phyloP scores from a whole-genome alignment of 2,888 invertebrate species.

The Hydrotaea diabolus region DNA sequence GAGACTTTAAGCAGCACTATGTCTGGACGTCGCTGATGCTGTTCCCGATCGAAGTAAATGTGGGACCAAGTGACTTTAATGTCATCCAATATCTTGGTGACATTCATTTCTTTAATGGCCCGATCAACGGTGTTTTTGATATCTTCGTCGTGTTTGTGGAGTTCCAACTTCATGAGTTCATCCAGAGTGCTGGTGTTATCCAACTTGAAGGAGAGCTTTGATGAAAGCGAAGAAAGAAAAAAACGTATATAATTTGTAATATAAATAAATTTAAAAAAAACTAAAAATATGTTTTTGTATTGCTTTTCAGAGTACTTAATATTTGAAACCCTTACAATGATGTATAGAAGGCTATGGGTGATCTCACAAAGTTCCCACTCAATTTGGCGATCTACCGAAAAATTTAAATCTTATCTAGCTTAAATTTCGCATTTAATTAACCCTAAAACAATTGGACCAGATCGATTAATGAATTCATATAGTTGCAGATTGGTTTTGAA shows the following conservation, averaged over 20 bases:
- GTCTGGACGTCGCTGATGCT: slow-evolving; percentile 87
- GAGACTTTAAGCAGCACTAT: slow-evolving; percentile 89
- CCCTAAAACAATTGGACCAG: no score
- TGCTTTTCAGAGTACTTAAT: no score
- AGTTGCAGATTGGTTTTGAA: no score
- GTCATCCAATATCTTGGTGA: slow-evolving; percentile 96
- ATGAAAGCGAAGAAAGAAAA: background rate
- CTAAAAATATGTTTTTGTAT: no score
- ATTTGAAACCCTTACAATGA: no score
- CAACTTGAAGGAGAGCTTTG: slow-evolving; percentile 74
- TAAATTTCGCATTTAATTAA: no score
- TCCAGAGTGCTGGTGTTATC: slow-evolving; percentile 87
- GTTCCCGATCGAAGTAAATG: slow-evolving; percentile 90
- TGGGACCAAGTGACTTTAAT: slow-evolving; percentile 90
- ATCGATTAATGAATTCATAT: no score
- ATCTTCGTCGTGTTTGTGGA: slow-evolving; percentile 97
- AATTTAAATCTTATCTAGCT: no score
- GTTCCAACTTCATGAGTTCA: slow-evolving; percentile 91
- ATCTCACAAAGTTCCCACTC: no score
- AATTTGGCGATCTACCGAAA: no score
- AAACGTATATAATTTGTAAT: background rate
- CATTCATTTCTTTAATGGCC: slow-evolving; percentile 96
- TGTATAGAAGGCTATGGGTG: no score
- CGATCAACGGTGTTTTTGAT: slow-evolving; percentile 97
- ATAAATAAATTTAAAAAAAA: no score